Percentiles rank a stretch among this genome's conserved stretches.
Conservation (phyloP, 2,113 vertebrate species). For the Phocoena phocoena region DNA sequence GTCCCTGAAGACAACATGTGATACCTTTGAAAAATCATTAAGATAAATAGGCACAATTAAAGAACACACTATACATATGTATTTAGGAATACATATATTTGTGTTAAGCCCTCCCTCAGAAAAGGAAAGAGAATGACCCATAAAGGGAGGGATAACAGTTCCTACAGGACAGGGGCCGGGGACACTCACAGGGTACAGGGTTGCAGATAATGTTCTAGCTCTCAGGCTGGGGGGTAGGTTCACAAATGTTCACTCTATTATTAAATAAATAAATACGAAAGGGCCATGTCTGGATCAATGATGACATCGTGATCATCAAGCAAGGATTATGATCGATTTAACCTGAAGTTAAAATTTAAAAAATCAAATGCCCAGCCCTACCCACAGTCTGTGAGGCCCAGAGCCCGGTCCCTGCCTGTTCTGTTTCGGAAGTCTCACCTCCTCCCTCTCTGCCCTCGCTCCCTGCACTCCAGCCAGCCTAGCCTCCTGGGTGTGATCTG, state of each 20-base stretch:
- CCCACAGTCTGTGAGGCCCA: no score
- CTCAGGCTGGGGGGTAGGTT: not conserved
- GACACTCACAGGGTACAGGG: not conserved
- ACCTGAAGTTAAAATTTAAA: not conserved
- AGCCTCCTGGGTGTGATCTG: not conserved
- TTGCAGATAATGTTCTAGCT: not conserved
- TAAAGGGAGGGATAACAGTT: not conserved
- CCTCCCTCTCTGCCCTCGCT: rapidly evolving
- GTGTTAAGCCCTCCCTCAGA: not conserved
- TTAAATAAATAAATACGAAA: not conserved
- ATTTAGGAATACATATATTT: no score
- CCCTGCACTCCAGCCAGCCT: not conserved
- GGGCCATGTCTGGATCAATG: not conserved
- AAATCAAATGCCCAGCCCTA: not conserved
- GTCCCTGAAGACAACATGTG: not conserved
- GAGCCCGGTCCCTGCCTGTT: not conserved
- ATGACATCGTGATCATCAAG: not conserved
- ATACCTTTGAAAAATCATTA: not conserved
- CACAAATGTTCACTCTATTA: not conserved
- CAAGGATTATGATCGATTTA: not conserved
- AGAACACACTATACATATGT: not conserved
- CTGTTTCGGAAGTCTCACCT: rapidly evolving
- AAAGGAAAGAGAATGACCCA: not conserved
- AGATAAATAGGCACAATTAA: not conserved
- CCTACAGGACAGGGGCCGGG: not conserved